phyloP scores from a whole-genome alignment of 92 coral and sea anemone species.

The Siderastrea radians region DNA sequence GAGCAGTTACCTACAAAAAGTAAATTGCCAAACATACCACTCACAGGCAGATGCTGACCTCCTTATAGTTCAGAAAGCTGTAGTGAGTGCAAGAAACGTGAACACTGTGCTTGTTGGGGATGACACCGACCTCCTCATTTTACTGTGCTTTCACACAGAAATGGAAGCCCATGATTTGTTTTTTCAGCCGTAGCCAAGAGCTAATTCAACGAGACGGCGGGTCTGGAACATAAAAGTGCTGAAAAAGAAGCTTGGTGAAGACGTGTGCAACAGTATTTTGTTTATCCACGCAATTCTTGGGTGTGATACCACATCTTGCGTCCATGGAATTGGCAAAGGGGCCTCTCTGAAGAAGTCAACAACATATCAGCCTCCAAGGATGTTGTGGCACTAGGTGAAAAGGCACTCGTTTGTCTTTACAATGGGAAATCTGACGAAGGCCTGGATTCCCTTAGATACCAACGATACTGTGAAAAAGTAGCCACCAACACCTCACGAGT shows the following conservation, averaged over 20 bases:
- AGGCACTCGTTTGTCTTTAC: slow-evolving; percentile 51
- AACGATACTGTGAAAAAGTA: slow-evolving; percentile 32
- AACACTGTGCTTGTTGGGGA: slow-evolving; percentile 59
- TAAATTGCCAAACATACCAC: slow-evolving; percentile 44
- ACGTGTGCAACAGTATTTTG: slow-evolving; percentile 12
- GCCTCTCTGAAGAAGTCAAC: slow-evolving; percentile 53
- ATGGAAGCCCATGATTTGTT: slow-evolving; percentile 15
- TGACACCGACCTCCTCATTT: slow-evolving; percentile 67
- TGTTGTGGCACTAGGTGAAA: slow-evolving; percentile 24
- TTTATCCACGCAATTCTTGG: slow-evolving; percentile 61
- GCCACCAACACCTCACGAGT: slow-evolving; percentile 16
- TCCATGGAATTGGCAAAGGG: slow-evolving; percentile 63
- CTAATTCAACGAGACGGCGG: slow-evolving; percentile 40
- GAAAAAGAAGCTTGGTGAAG: slow-evolving; percentile 15
- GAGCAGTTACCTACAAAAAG: slow-evolving; percentile 1
- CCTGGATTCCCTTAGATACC: slow-evolving; percentile 26
- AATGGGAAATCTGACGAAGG: slow-evolving; percentile 30
- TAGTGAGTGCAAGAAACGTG: slow-evolving; percentile 34
- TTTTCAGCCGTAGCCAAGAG: slow-evolving; percentile 61
- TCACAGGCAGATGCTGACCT: slow-evolving; percentile 64
- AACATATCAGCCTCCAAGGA: slow-evolving; percentile 11
- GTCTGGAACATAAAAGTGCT: slow-evolving; percentile 59
- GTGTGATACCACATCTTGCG: slow-evolving; percentile 60
- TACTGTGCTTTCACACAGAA: slow-evolving; percentile 44
- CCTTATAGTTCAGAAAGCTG: slow-evolving; percentile 62